phyloP scores from a whole-genome alignment of 2,113 vertebrate species.

The Nipponia nippon region DNA sequence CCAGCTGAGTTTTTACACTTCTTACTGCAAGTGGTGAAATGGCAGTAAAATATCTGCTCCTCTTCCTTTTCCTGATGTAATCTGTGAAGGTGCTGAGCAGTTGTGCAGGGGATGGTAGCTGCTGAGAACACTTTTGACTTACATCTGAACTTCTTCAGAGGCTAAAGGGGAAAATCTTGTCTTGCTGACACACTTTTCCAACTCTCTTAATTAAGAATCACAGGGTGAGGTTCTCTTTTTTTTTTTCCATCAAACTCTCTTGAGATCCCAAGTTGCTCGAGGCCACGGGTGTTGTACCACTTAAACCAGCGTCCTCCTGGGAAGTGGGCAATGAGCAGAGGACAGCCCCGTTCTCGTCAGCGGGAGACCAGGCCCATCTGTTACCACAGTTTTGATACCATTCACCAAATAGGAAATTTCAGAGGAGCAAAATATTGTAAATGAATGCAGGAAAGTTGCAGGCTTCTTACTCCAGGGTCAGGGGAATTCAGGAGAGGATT shows the following conservation, averaged over 20 bases:
- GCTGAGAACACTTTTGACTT: not conserved
- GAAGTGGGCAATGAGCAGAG: not conserved
- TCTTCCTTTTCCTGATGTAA: not conserved
- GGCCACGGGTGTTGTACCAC: not conserved
- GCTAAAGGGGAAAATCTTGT: not conserved
- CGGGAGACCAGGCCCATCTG: rapidly evolving
- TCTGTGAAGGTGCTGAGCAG: not conserved
- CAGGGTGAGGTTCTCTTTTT: not conserved
- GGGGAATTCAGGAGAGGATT: not conserved
- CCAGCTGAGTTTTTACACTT: not conserved
- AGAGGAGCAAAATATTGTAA: not conserved
- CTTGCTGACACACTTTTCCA: not conserved
- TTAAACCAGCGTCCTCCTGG: not conserved
- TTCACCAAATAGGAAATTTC: not conserved
- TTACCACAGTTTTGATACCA: not conserved
- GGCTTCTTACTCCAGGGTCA: not conserved
- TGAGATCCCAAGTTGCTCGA: not conserved
- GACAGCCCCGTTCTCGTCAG: not conserved
- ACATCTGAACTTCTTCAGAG: not conserved
- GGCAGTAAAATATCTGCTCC: not conserved
- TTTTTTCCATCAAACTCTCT: not conserved
- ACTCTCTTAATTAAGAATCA: not conserved
- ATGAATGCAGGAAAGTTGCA: not conserved
- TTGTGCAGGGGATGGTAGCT: not conserved
- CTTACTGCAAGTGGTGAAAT: not conserved